Evolutionary conservation across 2,888 invertebrate genomes (phyloP), one percentile per base, ranked within the genome.

Genomic region (Andrena fulva): DNA sequence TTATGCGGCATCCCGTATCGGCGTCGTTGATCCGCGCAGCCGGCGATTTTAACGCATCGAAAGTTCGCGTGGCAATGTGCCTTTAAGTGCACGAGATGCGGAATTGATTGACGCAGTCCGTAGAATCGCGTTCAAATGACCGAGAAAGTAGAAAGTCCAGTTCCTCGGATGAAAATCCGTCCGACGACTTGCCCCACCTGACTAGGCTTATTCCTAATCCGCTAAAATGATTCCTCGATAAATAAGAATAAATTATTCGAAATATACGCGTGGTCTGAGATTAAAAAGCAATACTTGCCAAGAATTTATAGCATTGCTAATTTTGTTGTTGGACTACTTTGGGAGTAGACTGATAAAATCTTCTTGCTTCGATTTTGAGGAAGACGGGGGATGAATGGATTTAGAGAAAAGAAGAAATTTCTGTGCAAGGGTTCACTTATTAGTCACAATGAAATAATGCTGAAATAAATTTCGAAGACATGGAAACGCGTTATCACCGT

Each of bases 11-110:
- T 74, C 68, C 31, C 27, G 20, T 24, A 31, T 52, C 50, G 69
- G 27, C 64, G 66, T 50, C 33, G 56, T 20, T 27, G 54, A 27
- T 59, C 27, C 72, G 52, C 59, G 60, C 68, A 59, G 27, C 33
- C 50, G 68, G 33, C 63, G 50, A 81, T 69, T 77, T 71, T 50
- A 59, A 52, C 64, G 68, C 16, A 29, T 42, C 42, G 63, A 48
- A 35, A n/a, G 42, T 59, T 74, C 59, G 48, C 48, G 29, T 20
- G 48, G 31, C 20, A 7, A 12, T 42, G 56, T 7, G 54, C 56
- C 42, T 35, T 56, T 48, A 48, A 48, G 27, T 16, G 8, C 27
- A 10, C 27, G 35, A 7, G 27, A 56, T 24, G 56, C 12, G 35
- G 6, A 8, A 56, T 69, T 56, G 27, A 68, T 27, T 16, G 16